These are phyloP conservation scores for Astyanax mexicanus DNA, from an alignment of 2,797 vertebrate species.

Conservation along the genomic window DNA sequence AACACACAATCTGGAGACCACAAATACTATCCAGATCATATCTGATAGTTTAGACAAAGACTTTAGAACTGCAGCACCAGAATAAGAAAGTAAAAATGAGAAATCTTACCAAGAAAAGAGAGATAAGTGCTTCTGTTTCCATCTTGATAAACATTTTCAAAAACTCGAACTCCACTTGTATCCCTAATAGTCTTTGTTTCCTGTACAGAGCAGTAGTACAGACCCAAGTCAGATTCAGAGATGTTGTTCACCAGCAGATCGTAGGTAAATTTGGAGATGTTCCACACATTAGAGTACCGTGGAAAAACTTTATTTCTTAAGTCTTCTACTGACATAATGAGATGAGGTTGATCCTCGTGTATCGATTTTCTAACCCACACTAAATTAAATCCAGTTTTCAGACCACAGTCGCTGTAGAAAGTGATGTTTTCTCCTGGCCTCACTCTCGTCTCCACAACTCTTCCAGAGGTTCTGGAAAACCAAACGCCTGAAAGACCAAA, in stretches of 20 bases:
- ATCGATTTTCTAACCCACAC: not conserved
- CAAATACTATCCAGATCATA: too few species aligned
- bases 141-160: not conserved
- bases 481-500: not conserved
- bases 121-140: not conserved
- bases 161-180: not conserved
- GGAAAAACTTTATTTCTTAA: not conserved
- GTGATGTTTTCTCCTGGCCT: not conserved
- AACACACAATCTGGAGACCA: too few species aligned
- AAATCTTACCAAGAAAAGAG: not conserved
- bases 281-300: not conserved
- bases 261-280: not conserved
- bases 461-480: not conserved
- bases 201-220: not conserved
- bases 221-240: not conserved
- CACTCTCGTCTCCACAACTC: not conserved
- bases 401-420: not conserved
- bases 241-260: not conserved
- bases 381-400: not conserved
- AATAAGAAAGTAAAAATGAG: not conserved
- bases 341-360: not conserved
- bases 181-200: not conserved
- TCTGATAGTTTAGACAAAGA: too few species aligned
- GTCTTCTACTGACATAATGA: not conserved
- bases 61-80: too few species aligned